Conservation (phyloP, 2,797 vertebrate species). For the Dallia pectoralis region DNA sequence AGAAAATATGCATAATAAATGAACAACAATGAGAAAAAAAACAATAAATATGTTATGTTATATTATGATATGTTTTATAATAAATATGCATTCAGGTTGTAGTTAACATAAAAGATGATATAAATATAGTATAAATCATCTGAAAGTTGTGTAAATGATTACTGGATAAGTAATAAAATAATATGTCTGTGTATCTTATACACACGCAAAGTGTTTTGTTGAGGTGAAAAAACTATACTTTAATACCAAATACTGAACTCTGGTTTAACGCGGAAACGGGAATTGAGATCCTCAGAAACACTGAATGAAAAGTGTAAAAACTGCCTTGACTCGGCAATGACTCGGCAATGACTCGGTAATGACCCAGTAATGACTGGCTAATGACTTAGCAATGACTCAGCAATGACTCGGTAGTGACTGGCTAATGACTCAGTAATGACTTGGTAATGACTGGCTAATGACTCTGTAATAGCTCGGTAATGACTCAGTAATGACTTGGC, state of each 20-base stretch:
- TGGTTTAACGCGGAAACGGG: conserved; percentile 20
- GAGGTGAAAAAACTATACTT: conserved; percentile 4
- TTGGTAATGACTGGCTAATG: not conserved
- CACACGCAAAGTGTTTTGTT: conserved; percentile 31
- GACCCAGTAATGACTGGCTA: too few species aligned
- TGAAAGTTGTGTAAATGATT: too few species aligned
- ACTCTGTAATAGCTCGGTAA: too few species aligned
- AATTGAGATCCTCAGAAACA: conserved; percentile 13
- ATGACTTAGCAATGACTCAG: too few species aligned
- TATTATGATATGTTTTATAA: not conserved
- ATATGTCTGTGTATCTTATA: conserved; percentile 1
- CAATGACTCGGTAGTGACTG: too few species aligned
- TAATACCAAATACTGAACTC: not conserved
- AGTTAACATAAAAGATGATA: not conserved
- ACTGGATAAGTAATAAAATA: not conserved
- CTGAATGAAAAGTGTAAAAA: too few species aligned
- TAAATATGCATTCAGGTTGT: not conserved
- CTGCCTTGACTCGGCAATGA: not conserved
- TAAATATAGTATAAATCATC: too few species aligned
- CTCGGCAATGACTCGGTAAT: too few species aligned
- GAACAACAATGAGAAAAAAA: not conserved
- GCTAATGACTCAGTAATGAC: too few species aligned
- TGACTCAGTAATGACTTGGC: too few species aligned
- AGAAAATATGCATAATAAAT: conserved; percentile 40
- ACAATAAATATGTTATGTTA: too few species aligned